Evolutionary conservation across 2,888 invertebrate species (phyloP).

Genomic region (Actias luna): DNA sequence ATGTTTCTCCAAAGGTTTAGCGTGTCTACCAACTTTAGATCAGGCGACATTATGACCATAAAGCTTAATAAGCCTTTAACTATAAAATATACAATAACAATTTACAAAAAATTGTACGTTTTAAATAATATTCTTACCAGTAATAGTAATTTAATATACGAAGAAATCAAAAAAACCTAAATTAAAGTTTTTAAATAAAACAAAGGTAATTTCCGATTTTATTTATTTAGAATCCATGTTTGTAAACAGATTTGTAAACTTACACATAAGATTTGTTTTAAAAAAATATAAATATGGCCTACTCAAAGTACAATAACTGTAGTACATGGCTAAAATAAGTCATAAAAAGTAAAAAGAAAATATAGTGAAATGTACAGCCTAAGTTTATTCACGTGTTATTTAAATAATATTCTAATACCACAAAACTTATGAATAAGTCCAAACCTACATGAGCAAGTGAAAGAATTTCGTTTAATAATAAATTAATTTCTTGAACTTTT

Average conservation of each 20-base stretch:
- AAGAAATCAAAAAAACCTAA: neutral
- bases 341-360: conserved; percentile 31
- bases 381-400: conserved; percentile 51
- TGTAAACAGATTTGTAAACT: conserved; percentile 76
- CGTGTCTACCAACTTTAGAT: no score
- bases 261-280: conserved; percentile 72
- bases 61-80: no score
- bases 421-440: conserved; percentile 47
- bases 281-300: conserved; percentile 80
- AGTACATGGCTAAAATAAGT: conserved; percentile 61
- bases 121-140: no score
- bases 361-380: conserved; percentile 54
- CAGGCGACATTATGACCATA: no score
- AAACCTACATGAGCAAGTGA: conserved; percentile 67
- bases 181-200: conserved; percentile 4
- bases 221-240: conserved; percentile 80
- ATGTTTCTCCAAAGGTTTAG: no score
- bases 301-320: conserved; percentile 66
- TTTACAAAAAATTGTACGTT: no score
- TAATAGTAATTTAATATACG: no score
- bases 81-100: no score
- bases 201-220: conserved; percentile 58
- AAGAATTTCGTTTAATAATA: conserved; percentile 60
- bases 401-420: conserved; percentile 45
- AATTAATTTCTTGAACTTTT: conserved; percentile 69